Evolutionary conservation across 2,888 invertebrate genomes (phyloP).

Genomic region (Amiota minor): DNA sequence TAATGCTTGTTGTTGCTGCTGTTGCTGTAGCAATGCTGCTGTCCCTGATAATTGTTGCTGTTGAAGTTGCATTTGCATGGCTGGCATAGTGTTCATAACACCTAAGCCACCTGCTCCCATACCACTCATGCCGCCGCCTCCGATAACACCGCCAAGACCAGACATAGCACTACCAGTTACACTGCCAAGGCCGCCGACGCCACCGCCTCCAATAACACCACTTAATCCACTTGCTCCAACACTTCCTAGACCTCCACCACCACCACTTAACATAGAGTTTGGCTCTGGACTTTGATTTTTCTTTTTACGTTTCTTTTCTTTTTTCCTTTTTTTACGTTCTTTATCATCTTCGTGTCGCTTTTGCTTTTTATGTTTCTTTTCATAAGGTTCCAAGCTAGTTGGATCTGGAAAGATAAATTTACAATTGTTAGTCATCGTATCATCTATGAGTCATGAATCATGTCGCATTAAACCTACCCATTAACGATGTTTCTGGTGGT

Average conservation of each 20-base stretch:
- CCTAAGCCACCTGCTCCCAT: slow-evolving; percentile 52
- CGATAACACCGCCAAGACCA: slow-evolving; percentile 2
- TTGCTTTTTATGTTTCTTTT: slow-evolving; percentile 96
- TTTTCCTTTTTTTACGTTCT: slow-evolving; percentile 93
- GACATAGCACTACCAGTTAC: slow-evolving; percentile 27
- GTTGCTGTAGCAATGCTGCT: slow-evolving; percentile 46
- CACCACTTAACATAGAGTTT: slow-evolving; percentile 48
- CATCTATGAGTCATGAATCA: background rate
- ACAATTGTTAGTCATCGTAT: background rate
- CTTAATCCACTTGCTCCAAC: background rate
- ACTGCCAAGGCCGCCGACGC: slow-evolving; percentile 42
- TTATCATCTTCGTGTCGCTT: slow-evolving; percentile 95
- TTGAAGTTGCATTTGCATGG: slow-evolving; percentile 56
- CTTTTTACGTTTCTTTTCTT: slow-evolving; percentile 96
- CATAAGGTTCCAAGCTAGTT: slow-evolving; percentile 85
- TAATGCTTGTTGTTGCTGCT: slow-evolving; percentile 49
- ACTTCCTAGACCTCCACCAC: slow-evolving; percentile 39
- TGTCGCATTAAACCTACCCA: slow-evolving; percentile 74
- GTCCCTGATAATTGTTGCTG: slow-evolving; percentile 39
- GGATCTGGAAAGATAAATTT: slow-evolving; percentile 73
- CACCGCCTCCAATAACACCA: slow-evolving; percentile 43
- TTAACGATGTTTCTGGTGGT: slow-evolving; percentile 83
- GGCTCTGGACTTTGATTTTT: slow-evolving; percentile 93
- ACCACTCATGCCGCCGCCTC: background rate
- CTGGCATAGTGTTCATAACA: slow-evolving; percentile 55